Evolutionary conservation across 2,888 invertebrate genomes (phyloP), one percentile per base, ranked within the genome.

Genomic region (Melolontha melolontha): DNA sequence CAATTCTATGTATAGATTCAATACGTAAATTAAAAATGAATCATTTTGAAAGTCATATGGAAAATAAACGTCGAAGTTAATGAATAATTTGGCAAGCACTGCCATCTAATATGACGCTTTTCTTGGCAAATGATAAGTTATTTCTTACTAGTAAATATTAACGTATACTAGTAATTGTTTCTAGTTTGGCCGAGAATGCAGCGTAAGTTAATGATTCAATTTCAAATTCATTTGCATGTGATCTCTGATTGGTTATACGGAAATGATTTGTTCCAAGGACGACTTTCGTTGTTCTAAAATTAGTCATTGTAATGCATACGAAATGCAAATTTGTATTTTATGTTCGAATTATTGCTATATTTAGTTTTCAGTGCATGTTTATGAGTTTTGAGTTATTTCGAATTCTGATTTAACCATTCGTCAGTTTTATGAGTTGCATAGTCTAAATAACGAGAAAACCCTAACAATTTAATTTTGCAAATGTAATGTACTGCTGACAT

Each of bases 111-210:
- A 6, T 11, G 47, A 62, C 34, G 59, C 47, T 62, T 47, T 47
- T 62, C 59, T 47, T 47, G 59, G 59, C 59, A 34, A 47, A 34
- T 62, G 47, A 47, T 62, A 14, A 47, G 29, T 10, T 62, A 62
- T 62, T 62, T 47, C n/a, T 44, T 62, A 47, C 47, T 62, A 62
- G 59, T 62, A 62, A 62, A 62, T 47, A 62, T 62, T 14, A 62
- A 62, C 59, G 47, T 62, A 62, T 29, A 39, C 14, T 11, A 27
- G 22, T 62, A 29, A 57, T 62, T 39, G 59, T n/a, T 47, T 62
- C 34, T 34, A 34, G 22, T 39, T 34, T 29, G 16, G 34, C 34
- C 47, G 29, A 62, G 29, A 62, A 62, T 62, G 44, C 29, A 29
- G 10, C 14, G 16, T 8, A 16, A 47, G 17, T 47, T n/a, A 34